A percentile compares a stretch with the other conserved stretches of the same genome.
Evolutionary conservation across 30 jellyfish, hydroid and myxozoan species (phyloP).

Genomic region (Hydractinia symbiolongicarpus): DNA sequence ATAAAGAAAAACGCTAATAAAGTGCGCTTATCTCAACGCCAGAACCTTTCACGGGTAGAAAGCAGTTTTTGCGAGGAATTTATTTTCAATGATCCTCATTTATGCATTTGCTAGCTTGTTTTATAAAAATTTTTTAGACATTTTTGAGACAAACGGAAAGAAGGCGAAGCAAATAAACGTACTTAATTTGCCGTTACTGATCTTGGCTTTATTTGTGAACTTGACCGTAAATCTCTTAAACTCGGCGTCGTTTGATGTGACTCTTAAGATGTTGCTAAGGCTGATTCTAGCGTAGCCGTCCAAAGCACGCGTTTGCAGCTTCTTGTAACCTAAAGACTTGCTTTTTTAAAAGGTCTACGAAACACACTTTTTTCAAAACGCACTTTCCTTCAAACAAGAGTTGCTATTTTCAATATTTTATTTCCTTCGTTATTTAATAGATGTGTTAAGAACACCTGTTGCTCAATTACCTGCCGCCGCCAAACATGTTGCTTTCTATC

Average conservation of each 20-base stretch:
- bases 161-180: background rate
- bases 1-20: too few relatives aligned
- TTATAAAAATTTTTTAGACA: too few relatives aligned
- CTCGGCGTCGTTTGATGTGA: background rate
- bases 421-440: too few relatives aligned
- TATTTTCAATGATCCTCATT: too few relatives aligned
- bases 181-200: background rate
- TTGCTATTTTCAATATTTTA: too few relatives aligned
- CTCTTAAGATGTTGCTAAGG: background rate
- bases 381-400: constrained; percentile 6
- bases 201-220: constrained; percentile 8
- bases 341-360: background rate
- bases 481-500: too few relatives aligned
- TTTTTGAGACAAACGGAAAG: background rate
- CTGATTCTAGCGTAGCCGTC: constrained; percentile 13
- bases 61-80: too few relatives aligned
- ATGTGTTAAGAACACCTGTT: too few relatives aligned
- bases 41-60: too few relatives aligned
- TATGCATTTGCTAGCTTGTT: too few relatives aligned
- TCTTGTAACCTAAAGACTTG: background rate
- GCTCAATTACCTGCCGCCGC: too few relatives aligned
- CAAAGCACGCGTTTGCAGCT: background rate
- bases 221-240: constrained; percentile 1
- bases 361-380: background rate
- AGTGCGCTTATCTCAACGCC: too few relatives aligned